These are phyloP conservation scores for Circaetus gallicus DNA, from an alignment of 2,113 vertebrate species.

Conservation along the genomic window DNA sequence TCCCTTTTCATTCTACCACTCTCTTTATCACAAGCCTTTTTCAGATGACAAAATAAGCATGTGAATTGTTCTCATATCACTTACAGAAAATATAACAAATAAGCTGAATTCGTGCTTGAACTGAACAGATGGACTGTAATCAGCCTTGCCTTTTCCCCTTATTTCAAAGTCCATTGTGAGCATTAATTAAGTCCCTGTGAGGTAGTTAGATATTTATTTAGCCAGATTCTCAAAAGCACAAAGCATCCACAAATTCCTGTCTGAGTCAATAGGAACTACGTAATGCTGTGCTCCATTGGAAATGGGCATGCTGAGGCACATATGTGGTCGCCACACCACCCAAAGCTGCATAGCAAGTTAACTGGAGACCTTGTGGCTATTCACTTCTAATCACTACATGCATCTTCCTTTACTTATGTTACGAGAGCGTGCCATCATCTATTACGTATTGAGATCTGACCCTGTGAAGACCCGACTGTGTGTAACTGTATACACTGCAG, in stretches of 20 bases:
- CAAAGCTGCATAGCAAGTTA: neutral
- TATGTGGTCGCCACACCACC: neutral
- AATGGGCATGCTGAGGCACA: neutral
- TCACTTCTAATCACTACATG: neutral
- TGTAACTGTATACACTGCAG: neutral
- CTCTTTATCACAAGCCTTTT: neutral
- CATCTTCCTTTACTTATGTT: neutral
- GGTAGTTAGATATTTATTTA: neutral
- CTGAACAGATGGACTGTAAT: neutral
- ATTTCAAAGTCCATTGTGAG: neutral
- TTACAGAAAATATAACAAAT: neutral
- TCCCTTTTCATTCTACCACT: neutral
- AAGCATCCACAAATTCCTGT: neutral
- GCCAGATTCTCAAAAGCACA: neutral
- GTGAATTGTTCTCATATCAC: neutral
- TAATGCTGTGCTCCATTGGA: neutral
- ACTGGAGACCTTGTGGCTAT: neutral
- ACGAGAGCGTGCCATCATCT: fast-evolving
- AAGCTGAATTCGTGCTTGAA: neutral
- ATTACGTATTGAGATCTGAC: fast-evolving
- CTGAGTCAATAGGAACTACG: neutral
- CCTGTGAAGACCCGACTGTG: neutral
- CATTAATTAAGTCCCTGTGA: neutral
- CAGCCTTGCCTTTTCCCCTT: neutral
- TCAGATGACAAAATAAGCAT: neutral